These are phyloP conservation scores for Brachyptera putata DNA, from an alignment of 2,888 invertebrate genomes.

Conservation along the genomic window DNA sequence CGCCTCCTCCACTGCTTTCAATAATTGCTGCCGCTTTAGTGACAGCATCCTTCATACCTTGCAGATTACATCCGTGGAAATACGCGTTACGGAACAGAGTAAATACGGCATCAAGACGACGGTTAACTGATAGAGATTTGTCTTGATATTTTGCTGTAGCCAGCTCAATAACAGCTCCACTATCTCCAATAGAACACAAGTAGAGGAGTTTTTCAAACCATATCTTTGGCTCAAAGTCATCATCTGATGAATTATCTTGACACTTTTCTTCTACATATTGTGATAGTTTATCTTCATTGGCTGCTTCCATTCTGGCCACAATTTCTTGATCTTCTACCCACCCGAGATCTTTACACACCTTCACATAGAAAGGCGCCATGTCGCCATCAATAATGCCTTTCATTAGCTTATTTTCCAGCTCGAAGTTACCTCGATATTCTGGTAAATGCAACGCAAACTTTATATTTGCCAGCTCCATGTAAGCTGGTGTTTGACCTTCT, in stretches of 20 bases:
- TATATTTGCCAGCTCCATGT: conserved; percentile 16
- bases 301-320: conserved; percentile 9
- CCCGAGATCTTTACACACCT: conserved; percentile 21
- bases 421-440: conserved; percentile 9
- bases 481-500: conserved; percentile 8
- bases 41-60: conserved; percentile 46
- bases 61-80: conserved; percentile 56
- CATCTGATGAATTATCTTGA: background rate
- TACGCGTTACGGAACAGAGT: conserved; percentile 56
- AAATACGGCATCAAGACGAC: conserved; percentile 54
- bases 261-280: conserved; percentile 6
- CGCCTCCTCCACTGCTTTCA: conserved; percentile 63
- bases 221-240: background rate
- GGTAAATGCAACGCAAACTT: conserved; percentile 15
- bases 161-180: conserved; percentile 50
- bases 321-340: conserved; percentile 17
- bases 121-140: conserved; percentile 52
- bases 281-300: conserved; percentile 1
- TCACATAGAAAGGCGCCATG: conserved; percentile 26
- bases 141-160: conserved; percentile 55
- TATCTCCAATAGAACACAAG: conserved; percentile 54
- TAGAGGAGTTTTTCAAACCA: conserved; percentile 50
- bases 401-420: conserved; percentile 11
- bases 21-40: conserved; percentile 48
- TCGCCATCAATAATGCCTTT: conserved; percentile 16